Conservation (phyloP, 2,888 invertebrate species). For the Drepana falcataria region DNA sequence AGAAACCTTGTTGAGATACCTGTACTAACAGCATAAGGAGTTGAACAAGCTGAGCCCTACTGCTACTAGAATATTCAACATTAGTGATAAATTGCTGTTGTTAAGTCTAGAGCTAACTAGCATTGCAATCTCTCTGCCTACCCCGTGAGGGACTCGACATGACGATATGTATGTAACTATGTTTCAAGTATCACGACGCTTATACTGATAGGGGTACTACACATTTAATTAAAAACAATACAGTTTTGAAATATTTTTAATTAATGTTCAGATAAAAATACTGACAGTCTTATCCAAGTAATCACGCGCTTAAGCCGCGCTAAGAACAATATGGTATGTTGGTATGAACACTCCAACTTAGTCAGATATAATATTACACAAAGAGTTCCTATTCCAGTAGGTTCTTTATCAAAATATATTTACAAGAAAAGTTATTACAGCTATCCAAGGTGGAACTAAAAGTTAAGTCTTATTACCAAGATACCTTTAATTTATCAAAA, state of each 20-base stretch:
- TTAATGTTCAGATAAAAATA: conserved; percentile 12
- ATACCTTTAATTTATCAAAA: no score
- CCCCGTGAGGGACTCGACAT: no score
- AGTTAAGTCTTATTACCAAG: not conserved
- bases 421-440: not conserved
- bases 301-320: not conserved
- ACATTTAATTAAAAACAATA: not conserved
- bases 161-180: no score
- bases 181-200: no score
- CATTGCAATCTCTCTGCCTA: no score
- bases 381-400: not conserved
- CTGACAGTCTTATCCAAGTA: conserved; percentile 18
- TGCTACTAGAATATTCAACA: no score
- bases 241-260: not conserved
- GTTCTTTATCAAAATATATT: not conserved
- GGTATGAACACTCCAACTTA: not conserved
- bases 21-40: no score
- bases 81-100: no score
- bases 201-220: not conserved
- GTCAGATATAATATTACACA: not conserved
- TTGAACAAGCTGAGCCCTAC: no score
- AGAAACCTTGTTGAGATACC: no score
- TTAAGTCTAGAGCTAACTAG: no score
- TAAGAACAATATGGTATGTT: not conserved
- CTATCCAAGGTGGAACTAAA: not conserved